phyloP scores from a whole-genome alignment of 2,113 vertebrate species.

The Elephas maximus region DNA sequence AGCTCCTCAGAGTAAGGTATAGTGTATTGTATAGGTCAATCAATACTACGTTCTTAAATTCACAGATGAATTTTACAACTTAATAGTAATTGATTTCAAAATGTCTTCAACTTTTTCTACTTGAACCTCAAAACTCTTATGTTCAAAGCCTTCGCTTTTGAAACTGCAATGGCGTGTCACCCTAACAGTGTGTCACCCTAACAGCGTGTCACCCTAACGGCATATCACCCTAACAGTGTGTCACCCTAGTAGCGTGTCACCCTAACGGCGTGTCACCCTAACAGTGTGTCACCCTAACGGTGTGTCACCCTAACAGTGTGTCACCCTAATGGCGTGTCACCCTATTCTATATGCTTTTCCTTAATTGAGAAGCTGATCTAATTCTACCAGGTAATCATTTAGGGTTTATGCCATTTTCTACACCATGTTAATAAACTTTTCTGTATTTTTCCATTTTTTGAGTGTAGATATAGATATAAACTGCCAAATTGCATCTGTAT shows the following conservation, averaged over 20 bases:
- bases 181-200: no score
- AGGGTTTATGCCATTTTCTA: neutral
- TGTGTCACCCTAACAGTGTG: no score
- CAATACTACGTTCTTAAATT: neutral
- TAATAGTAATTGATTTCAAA: neutral
- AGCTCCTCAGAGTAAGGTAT: neutral
- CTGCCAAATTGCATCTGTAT: neutral
- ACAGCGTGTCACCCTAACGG: no score
- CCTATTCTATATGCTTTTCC: neutral
- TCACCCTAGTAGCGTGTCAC: no score
- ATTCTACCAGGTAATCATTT: constrained; percentile 25
- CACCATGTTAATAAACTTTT: neutral
- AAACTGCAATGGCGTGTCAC: neutral
- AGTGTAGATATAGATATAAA: neutral
- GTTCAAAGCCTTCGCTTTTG: neutral
- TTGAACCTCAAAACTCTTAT: neutral
- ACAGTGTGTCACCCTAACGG: no score
- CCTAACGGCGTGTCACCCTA: no score
- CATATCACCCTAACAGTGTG: no score
- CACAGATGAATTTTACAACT: neutral
- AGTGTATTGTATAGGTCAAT: neutral
- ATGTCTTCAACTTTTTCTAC: neutral
- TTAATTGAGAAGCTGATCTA: constrained; percentile 13
- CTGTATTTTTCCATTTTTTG: neutral
- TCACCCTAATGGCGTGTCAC: no score